phyloP scores from a whole-genome alignment of 1,140 invertebrate genomes.

The Aphaenogaster rudis region DNA sequence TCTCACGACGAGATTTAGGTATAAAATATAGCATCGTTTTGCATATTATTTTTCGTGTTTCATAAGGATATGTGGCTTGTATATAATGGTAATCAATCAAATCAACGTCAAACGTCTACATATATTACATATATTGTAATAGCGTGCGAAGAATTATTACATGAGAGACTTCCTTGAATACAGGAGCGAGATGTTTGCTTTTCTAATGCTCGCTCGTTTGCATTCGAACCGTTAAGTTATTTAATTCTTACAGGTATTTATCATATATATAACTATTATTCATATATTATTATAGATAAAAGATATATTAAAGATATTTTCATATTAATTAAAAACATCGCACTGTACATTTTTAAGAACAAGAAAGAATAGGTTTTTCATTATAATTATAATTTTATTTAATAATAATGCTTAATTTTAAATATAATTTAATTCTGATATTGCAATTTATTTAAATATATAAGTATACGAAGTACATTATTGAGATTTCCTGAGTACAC shows the following conservation, averaged over 20 bases:
- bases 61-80: background rate
- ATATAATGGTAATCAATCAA: background rate
- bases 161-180: background rate
- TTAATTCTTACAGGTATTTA: no score
- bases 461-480: no score
- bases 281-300: background rate
- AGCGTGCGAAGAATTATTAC: background rate
- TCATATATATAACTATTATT: no score
- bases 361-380: background rate
- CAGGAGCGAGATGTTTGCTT: background rate
- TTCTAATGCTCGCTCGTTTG: background rate
- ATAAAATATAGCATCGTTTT: conserved; percentile 26
- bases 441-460: background rate
- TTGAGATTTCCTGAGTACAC: no score
- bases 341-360: background rate
- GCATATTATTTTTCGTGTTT: background rate
- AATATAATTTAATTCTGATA: background rate
- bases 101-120: background rate
- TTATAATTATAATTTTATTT: background rate
- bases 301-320: no score
- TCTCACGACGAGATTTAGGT: background rate
- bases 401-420: background rate
- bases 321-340: background rate
- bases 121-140: conserved; percentile 26
- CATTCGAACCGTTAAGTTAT: no score